These are phyloP conservation scores for Aspidiotus destructor DNA, from an alignment of 2,888 invertebrate species.

Conservation along the genomic window DNA sequence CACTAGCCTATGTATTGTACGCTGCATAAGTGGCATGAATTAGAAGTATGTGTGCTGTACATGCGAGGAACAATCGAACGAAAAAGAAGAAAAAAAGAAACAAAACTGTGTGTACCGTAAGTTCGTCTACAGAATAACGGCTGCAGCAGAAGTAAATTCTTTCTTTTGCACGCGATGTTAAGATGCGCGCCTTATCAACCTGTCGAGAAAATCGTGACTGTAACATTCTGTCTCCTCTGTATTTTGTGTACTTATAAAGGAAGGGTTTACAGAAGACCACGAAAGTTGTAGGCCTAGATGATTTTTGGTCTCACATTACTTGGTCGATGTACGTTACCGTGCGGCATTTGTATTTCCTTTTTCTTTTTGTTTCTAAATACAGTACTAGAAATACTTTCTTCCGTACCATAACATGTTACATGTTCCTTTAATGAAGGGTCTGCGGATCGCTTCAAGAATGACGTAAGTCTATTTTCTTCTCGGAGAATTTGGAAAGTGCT, in stretches of 20 bases:
- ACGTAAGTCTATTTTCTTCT: no score
- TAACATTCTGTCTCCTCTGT: neutral
- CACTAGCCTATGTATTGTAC: neutral
- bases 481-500: no score
- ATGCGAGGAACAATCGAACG: neutral
- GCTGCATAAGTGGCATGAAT: no score
- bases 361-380: no score
- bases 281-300: no score
- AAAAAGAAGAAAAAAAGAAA: neutral
- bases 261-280: neutral
- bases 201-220: neutral
- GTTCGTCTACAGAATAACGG: neutral
- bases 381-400: no score
- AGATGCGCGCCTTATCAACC: neutral
- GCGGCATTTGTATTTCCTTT: no score
- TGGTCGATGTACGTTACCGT: no score
- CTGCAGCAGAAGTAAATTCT: slow-evolving; percentile 4
- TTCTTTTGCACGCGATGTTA: slow-evolving; percentile 4
- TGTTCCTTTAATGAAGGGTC: no score
- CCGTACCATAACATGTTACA: no score
- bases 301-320: no score
- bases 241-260: neutral
- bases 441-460: no score
- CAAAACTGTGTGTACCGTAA: neutral
- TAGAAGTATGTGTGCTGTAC: neutral